Evolutionary conservation across 2,888 invertebrate species (phyloP).

Genomic region (Rhabditoides inermis): DNA sequence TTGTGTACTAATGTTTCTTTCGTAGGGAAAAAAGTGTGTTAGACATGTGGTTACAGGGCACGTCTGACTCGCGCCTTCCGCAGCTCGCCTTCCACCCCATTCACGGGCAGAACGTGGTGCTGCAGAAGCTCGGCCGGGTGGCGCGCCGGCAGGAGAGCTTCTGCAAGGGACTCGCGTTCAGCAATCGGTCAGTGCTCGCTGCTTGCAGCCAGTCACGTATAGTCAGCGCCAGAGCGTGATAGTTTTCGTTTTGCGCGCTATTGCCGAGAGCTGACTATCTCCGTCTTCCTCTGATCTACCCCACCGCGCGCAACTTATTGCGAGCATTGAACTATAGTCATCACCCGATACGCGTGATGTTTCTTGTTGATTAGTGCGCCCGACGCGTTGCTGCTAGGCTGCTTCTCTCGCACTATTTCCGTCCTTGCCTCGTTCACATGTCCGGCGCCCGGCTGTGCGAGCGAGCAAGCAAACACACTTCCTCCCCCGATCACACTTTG

Average conservation of each 20-base stretch:
- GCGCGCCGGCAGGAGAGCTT: conserved; percentile 87
- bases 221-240: neutral
- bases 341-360: no score
- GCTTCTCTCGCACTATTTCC: no score
- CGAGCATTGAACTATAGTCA: no score
- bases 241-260: no score
- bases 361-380: no score
- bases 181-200: conserved; percentile 53
- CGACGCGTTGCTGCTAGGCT: no score
- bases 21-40: no score
- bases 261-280: no score
- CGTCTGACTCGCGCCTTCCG: conserved; percentile 13
- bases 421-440: no score
- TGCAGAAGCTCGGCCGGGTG: conserved; percentile 31
- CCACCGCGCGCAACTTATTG: no score
- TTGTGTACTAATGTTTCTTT: no score
- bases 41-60: conserved; percentile 12
- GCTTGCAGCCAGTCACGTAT: neutral
- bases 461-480: neutral
- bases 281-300: no score
- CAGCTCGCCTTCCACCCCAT: conserved; percentile 37
- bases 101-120: conserved; percentile 39
- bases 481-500: neutral
- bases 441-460: neutral
- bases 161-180: conserved; percentile 71